Conservation (phyloP, 1,140 invertebrate species). For the Triops longicaudatus region DNA sequence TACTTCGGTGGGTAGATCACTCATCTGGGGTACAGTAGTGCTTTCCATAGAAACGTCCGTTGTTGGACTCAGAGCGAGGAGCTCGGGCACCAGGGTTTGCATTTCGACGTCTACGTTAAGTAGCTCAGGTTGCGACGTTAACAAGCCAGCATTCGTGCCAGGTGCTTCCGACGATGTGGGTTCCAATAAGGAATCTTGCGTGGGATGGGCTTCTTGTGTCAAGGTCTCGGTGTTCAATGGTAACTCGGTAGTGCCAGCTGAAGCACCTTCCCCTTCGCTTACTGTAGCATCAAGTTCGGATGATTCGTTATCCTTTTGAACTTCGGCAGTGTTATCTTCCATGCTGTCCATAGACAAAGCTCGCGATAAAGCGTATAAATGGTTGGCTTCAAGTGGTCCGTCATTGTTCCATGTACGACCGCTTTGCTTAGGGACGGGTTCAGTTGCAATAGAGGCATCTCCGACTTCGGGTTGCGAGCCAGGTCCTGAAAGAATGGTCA, state of each 20-base stretch:
- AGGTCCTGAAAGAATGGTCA: constrained; percentile 19
- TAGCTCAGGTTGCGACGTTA: neutral
- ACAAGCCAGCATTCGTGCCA: neutral
- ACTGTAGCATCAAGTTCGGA: neutral
- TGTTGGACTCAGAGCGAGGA: neutral
- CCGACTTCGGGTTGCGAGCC: neutral
- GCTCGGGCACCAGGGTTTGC: neutral
- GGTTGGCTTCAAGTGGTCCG: neutral
- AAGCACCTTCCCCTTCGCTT: neutral
- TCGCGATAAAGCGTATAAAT: neutral
- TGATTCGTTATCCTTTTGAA: neutral
- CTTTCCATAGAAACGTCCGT: neutral
- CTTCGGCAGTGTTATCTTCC: neutral
- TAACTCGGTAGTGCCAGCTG: neutral
- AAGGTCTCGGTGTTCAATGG: neutral
- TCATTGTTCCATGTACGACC: neutral
- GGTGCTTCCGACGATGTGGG: neutral
- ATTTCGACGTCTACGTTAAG: constrained; percentile 11
- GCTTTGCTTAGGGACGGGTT: neutral
- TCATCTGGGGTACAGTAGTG: neutral
- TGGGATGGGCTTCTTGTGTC: neutral
- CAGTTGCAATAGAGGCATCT: neutral
- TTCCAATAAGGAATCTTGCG: too few species aligned
- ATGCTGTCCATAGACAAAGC: neutral
- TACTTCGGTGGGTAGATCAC: neutral